phyloP scores from a whole-genome alignment of 2,888 invertebrate species.

The Rhyacophila evoluta region DNA sequence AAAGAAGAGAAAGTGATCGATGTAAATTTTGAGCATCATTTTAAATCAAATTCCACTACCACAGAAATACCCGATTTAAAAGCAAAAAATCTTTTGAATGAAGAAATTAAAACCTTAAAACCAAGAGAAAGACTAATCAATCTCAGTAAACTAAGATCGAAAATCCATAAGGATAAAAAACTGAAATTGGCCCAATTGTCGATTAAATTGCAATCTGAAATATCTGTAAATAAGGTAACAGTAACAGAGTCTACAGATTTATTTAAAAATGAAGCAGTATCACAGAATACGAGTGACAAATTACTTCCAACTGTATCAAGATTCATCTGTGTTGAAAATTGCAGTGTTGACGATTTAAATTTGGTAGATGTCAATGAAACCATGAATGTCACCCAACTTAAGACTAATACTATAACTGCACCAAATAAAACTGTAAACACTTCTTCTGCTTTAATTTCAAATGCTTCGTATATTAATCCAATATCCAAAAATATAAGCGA shows the following conservation, averaged over 20 bases:
- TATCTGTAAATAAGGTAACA: not conserved
- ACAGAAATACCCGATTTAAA: not conserved
- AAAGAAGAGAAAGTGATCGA: not conserved
- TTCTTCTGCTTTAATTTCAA: not conserved
- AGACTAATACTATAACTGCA: not conserved
- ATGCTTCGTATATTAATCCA: not conserved
- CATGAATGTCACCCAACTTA: not conserved
- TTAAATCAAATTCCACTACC: not conserved
- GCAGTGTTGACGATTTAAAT: not conserved
- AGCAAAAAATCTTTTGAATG: not conserved
- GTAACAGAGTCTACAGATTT: not conserved
- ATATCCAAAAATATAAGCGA: not conserved
- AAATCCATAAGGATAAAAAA: slow-evolving; percentile 46
- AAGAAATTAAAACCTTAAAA: slow-evolving; percentile 48
- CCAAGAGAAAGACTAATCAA: slow-evolving; percentile 37
- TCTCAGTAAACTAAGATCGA: slow-evolving; percentile 45
- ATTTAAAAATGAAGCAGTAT: not conserved
- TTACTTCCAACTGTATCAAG: not conserved
- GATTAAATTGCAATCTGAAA: not conserved
- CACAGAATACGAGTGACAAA: not conserved
- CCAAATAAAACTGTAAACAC: not conserved
- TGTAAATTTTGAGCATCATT: not conserved
- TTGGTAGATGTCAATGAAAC: not conserved
- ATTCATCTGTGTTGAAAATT: not conserved
- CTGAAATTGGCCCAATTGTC: slow-evolving; percentile 41